Evolutionary conservation across 2,888 invertebrate species (phyloP).

Genomic region (Oeneis ivallda): DNA sequence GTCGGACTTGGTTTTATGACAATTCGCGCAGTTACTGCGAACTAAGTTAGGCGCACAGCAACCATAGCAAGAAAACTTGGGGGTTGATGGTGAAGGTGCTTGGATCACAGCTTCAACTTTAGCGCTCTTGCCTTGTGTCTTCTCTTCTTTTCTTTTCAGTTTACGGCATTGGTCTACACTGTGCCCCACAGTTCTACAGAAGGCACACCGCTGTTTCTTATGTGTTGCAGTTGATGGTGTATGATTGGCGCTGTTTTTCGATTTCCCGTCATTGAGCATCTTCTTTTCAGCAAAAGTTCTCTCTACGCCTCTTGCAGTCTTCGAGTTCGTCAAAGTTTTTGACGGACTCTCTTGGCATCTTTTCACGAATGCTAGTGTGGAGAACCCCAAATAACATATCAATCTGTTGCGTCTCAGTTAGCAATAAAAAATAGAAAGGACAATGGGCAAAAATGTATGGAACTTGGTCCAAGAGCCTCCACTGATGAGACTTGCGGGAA

Average conservation of each 20-base stretch:
- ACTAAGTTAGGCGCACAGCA: conserved; percentile 34
- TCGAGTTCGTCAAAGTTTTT: conserved; percentile 6
- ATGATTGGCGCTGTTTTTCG: background rate
- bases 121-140: background rate
- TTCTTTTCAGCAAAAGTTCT: background rate
- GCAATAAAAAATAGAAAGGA: too few species aligned
- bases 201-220: conserved; percentile 16
- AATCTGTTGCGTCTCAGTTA: conserved; percentile 18
- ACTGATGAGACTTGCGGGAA: too few species aligned
- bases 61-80: conserved; percentile 33
- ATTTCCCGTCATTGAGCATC: background rate
- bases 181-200: conserved; percentile 28
- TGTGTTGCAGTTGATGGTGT: background rate
- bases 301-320: conserved; percentile 6
- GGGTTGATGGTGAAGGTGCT: conserved; percentile 27
- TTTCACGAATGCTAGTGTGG: conserved; percentile 2
- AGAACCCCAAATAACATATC: conserved; percentile 16
- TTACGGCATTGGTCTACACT: conserved; percentile 28
- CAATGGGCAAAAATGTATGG: too few species aligned
- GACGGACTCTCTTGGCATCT: conserved; percentile 7
- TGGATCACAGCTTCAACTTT: conserved; percentile 6
- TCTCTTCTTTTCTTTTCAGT: background rate
- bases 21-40: conserved; percentile 25
- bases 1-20: conserved; percentile 14
- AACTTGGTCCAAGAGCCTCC: too few species aligned